phyloP scores from a whole-genome alignment of 1,140 invertebrate species.

The Halesus radiatus region DNA sequence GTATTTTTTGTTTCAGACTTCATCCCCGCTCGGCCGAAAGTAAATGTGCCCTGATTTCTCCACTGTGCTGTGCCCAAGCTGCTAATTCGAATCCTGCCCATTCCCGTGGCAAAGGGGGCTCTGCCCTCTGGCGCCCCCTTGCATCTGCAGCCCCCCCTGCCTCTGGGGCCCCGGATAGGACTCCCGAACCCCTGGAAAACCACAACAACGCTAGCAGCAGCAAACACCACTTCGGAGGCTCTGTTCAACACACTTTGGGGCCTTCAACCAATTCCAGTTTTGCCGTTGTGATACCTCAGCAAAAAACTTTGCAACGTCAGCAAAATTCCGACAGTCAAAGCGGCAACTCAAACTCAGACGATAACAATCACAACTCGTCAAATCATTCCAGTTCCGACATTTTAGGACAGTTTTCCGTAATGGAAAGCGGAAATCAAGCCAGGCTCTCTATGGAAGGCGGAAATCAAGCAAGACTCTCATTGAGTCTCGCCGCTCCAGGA shows the following conservation, averaged over 20 bases:
- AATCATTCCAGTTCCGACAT: too few species aligned
- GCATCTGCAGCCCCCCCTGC: constrained; percentile 60
- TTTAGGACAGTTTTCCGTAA: too few species aligned
- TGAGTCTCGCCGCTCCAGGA: constrained; percentile 65
- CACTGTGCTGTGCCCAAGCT: constrained; percentile 72
- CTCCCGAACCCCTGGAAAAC: constrained; percentile 62
- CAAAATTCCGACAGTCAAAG: constrained; percentile 42
- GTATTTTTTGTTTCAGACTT: constrained; percentile 60
- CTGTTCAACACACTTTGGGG: constrained; percentile 47
- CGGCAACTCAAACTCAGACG: constrained; percentile 33
- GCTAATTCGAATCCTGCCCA: constrained; percentile 63
- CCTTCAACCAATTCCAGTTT: constrained; percentile 55
- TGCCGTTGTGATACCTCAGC: constrained; percentile 54
- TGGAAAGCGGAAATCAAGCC: constrained; percentile 43
- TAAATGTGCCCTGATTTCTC: constrained; percentile 75
- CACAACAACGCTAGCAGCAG: constrained; percentile 44
- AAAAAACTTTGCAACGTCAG: constrained; percentile 47
- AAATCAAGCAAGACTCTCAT: constrained; percentile 59
- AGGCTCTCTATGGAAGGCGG: constrained; percentile 23
- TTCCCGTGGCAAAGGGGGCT: constrained; percentile 62
- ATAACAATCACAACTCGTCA: background rate
- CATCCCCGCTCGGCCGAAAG: constrained; percentile 77
- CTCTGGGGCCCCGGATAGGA: constrained; percentile 60
- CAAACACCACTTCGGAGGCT: constrained; percentile 61
- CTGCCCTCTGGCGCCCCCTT: constrained; percentile 58